These are phyloP conservation scores for Trissoscelio sp. DNA, from an alignment of 2,888 invertebrate genomes.

Conservation along the genomic window DNA sequence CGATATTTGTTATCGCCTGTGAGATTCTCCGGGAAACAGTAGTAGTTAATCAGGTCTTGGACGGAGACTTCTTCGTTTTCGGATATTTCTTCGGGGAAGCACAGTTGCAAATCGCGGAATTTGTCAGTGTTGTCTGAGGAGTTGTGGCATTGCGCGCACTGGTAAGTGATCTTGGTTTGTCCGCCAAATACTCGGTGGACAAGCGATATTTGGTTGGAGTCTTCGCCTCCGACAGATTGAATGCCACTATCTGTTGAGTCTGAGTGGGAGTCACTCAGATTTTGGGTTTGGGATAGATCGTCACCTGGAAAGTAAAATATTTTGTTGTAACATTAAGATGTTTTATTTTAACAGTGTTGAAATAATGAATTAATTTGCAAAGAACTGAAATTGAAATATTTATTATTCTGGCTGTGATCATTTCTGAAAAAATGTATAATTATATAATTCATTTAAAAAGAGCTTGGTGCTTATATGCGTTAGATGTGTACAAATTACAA, in stretches of 20 bases:
- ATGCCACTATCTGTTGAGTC: slow-evolving; percentile 83
- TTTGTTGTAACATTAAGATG: too few relatives aligned
- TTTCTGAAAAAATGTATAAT: too few relatives aligned
- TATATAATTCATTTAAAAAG: too few relatives aligned
- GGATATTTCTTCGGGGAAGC: slow-evolving; percentile 87
- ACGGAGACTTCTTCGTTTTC: slow-evolving; percentile 86
- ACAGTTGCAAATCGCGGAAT: slow-evolving; percentile 92
- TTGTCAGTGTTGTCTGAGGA: slow-evolving; percentile 90
- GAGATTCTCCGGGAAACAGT: slow-evolving; percentile 90
- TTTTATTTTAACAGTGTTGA: too few relatives aligned
- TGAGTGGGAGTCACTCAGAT: slow-evolving; percentile 81
- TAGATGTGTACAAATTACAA: too few relatives aligned
- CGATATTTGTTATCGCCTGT: slow-evolving; percentile 93
- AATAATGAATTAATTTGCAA: too few relatives aligned
- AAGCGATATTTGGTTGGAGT: slow-evolving; percentile 81
- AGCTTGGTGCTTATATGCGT: too few relatives aligned
- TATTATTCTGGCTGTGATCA: too few relatives aligned
- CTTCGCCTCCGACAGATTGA: slow-evolving; percentile 82
- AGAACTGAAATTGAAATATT: too few relatives aligned
- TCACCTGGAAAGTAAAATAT: slow-evolving; percentile 72
- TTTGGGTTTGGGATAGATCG: slow-evolving; percentile 77
- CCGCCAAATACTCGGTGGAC: slow-evolving; percentile 92
- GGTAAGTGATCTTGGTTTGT: slow-evolving; percentile 89
- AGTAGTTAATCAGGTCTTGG: slow-evolving; percentile 91
- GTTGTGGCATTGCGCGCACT: slow-evolving; percentile 89